A percentile compares a stretch with the other conserved stretches of the same genome.
Evolutionary conservation across 2,888 invertebrate species (phyloP).

Genomic region (Mayetiola destructor): DNA sequence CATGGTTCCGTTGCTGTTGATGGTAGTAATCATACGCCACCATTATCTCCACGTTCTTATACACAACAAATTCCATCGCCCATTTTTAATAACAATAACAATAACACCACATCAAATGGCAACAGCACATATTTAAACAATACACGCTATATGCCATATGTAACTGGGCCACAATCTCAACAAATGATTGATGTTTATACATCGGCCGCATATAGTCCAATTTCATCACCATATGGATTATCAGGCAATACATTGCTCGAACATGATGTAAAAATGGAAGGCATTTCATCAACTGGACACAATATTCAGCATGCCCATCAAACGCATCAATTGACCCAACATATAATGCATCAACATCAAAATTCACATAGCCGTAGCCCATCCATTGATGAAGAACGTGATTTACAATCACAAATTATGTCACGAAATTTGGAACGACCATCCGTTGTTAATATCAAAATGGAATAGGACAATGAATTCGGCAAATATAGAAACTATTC

Average conservation of each 20-base stretch:
- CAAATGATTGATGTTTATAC: neutral
- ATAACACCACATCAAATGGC: slow-evolving; percentile 19
- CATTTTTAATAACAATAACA: slow-evolving; percentile 17
- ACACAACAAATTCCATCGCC: slow-evolving; percentile 18
- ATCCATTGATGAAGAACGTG: slow-evolving; percentile 23
- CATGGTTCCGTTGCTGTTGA: slow-evolving; percentile 19
- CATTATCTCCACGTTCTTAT: slow-evolving; percentile 20
- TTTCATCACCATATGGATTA: slow-evolving; percentile 21
- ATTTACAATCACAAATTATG: slow-evolving; percentile 22
- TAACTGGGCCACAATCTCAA: neutral
- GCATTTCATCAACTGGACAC: slow-evolving; percentile 15
- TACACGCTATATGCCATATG: slow-evolving; percentile 16
- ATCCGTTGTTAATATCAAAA: slow-evolving; percentile 33
- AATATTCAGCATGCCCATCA: slow-evolving; percentile 23
- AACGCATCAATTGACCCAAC: slow-evolving; percentile 18
- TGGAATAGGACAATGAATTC: too few species aligned
- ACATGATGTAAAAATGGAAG: slow-evolving; percentile 22
- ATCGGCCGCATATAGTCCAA: slow-evolving; percentile 21
- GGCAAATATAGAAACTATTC: too few species aligned
- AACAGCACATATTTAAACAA: slow-evolving; percentile 18
- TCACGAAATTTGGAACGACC: slow-evolving; percentile 28
- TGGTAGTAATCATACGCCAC: slow-evolving; percentile 18
- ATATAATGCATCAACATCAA: slow-evolving; percentile 19
- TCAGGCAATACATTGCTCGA: slow-evolving; percentile 17
- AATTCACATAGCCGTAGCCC: slow-evolving; percentile 26